Evolutionary conservation across 2,888 invertebrate genomes (phyloP).

Genomic region (Sipunculus nudus): DNA sequence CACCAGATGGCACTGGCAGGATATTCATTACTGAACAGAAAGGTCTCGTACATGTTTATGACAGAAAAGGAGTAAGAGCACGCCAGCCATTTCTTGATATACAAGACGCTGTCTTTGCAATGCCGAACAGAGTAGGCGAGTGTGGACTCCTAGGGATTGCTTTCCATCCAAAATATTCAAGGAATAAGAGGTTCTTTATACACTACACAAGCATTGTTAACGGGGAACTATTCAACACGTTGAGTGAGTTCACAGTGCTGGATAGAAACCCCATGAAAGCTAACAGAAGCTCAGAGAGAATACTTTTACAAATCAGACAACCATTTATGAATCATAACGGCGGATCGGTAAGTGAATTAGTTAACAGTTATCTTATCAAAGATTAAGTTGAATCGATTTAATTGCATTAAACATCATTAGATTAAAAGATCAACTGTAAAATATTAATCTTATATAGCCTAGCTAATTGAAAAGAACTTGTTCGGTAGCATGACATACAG

Average conservation of each 20-base stretch:
- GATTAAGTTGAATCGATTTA: too few species aligned
- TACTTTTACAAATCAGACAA: conserved; percentile 51
- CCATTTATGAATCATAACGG: conserved; percentile 63
- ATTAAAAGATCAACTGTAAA: too few species aligned
- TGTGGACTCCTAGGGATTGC: conserved; percentile 55
- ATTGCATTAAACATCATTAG: too few species aligned
- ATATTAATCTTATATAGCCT: too few species aligned
- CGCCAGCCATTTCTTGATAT: conserved; percentile 51
- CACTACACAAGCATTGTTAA: too few species aligned
- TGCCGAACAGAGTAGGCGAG: conserved; percentile 39
- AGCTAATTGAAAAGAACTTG: too few species aligned
- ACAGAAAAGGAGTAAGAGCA: conserved; percentile 38
- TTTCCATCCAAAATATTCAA: conserved; percentile 54
- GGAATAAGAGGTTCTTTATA: conserved; percentile 53
- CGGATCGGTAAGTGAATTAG: conserved; percentile 60
- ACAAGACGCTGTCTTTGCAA: conserved; percentile 34
- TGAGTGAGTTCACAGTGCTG: conserved; percentile 39
- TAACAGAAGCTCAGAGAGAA: conserved; percentile 41
- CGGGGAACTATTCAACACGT: too few species aligned
- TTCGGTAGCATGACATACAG: too few species aligned
- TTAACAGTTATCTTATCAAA: too few species aligned
- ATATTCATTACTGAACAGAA: conserved; percentile 58
- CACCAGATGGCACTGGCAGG: conserved; percentile 53
- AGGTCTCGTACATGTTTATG: conserved; percentile 50
- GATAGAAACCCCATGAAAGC: conserved; percentile 43